A percentile compares a stretch with the other conserved stretches of the same genome.
phyloP scores from a whole-genome alignment of 2,888 invertebrate species.

The Dasypogon diadema region DNA sequence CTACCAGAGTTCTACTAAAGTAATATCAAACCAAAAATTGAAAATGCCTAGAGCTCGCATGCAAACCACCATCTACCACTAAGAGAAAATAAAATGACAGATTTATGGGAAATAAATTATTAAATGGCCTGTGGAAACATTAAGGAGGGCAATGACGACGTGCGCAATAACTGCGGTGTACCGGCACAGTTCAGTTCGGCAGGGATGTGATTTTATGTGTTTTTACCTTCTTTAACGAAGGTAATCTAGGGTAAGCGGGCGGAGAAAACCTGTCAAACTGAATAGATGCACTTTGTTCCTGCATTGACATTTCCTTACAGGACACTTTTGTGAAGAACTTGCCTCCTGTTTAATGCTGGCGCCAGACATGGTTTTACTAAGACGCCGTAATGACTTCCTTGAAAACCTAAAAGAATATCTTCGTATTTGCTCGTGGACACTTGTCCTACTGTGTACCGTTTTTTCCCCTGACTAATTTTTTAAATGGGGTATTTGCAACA shows the following conservation, averaged over 20 bases:
- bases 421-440: too few species aligned
- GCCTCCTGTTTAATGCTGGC: conserved; percentile 37
- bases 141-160: conserved; percentile 6
- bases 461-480: too few species aligned
- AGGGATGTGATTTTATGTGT: conserved; percentile 18
- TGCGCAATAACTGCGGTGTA: conserved; percentile 23
- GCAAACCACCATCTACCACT: neutral
- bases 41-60: neutral
- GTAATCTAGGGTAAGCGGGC: conserved; percentile 33
- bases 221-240: conserved; percentile 33
- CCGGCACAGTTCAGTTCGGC: neutral
- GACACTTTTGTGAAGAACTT: neutral
- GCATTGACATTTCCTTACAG: conserved; percentile 9
- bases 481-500: too few species aligned
- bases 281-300: conserved; percentile 22
- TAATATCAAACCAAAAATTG: neutral
- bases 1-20: neutral
- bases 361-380: conserved; percentile 38
- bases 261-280: conserved; percentile 20
- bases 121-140: conserved; percentile 26
- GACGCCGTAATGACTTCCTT: conserved; percentile 35
- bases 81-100: conserved; percentile 17
- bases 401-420: too few species aligned
- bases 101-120: conserved; percentile 45
- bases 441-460: too few species aligned